Conservation (phyloP, 2,113 vertebrate species). For the Leptobrachium ailaonicum region DNA sequence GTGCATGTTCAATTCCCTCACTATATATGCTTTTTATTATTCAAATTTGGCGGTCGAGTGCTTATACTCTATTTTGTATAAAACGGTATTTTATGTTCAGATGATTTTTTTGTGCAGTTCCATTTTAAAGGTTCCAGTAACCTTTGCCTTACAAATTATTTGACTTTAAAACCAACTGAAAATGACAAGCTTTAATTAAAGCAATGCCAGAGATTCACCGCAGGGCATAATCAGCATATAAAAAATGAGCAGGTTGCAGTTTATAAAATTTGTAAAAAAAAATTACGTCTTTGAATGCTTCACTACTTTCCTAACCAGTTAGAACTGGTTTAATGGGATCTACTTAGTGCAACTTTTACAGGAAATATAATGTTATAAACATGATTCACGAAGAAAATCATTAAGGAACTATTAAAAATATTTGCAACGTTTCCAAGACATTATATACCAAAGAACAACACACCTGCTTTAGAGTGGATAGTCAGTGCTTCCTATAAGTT, state of each 20-base stretch:
- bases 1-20: not conserved
- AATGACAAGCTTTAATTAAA: constrained; percentile 11
- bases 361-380: not conserved
- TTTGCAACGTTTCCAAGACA: no score
- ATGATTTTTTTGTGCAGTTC: not conserved
- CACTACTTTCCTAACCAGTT: not conserved
- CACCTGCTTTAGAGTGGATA: no score
- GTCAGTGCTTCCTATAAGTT: no score
- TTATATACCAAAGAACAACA: no score
- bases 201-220: not conserved
- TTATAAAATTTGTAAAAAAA: not conserved
- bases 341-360: not conserved
- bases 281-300: not conserved
- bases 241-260: not conserved
- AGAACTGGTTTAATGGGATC: constrained; percentile 8
- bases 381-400: not conserved
- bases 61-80: not conserved
- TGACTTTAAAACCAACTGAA: not conserved
- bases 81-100: not conserved
- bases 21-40: no score
- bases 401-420: no score
- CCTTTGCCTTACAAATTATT: not conserved
- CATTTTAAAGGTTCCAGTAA: not conserved
- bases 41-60: no score
- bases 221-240: constrained; percentile 14